These are phyloP conservation scores for Spodoptera picta DNA, from an alignment of 2,888 invertebrate genomes.

Conservation along the genomic window DNA sequence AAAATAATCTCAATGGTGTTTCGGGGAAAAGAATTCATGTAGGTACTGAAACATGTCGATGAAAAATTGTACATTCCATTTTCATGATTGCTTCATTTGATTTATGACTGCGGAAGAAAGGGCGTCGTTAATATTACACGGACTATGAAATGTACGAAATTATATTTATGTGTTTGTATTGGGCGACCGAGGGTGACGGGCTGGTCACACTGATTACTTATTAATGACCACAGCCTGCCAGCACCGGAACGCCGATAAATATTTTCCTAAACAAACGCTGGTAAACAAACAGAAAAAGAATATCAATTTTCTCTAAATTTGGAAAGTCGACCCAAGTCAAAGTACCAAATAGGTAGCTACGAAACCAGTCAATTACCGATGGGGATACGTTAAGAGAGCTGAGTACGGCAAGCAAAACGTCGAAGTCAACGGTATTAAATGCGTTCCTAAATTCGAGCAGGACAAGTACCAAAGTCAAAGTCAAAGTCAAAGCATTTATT, in stretches of 20 bases:
- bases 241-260: conserved; percentile 72
- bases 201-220: conserved; percentile 80
- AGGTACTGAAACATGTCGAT: conserved; percentile 26
- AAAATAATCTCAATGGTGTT: conserved; percentile 13
- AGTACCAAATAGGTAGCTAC: too few relatives aligned
- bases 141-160: conserved; percentile 54
- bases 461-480: too few relatives aligned
- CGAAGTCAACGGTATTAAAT: too few relatives aligned
- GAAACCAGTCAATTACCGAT: too few relatives aligned
- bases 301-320: conserved; percentile 30
- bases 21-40: conserved; percentile 13
- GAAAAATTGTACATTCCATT: conserved; percentile 47
- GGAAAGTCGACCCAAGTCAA: conserved; percentile 16
- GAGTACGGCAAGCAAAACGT: too few relatives aligned
- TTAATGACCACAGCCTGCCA: conserved; percentile 74
- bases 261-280: conserved; percentile 65
- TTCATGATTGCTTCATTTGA: conserved; percentile 58
- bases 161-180: conserved; percentile 54
- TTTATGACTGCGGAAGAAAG: conserved; percentile 59
- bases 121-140: conserved; percentile 62
- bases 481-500: too few relatives aligned
- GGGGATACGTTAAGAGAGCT: too few relatives aligned
- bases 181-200: conserved; percentile 50
- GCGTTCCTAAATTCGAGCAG: too few relatives aligned
- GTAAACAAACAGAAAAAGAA: conserved; percentile 60